Evolutionary conservation across 1,140 invertebrate genomes (phyloP), one percentile per base, ranked within the genome.

Genomic region (Adoxophyes honmai): DNA sequence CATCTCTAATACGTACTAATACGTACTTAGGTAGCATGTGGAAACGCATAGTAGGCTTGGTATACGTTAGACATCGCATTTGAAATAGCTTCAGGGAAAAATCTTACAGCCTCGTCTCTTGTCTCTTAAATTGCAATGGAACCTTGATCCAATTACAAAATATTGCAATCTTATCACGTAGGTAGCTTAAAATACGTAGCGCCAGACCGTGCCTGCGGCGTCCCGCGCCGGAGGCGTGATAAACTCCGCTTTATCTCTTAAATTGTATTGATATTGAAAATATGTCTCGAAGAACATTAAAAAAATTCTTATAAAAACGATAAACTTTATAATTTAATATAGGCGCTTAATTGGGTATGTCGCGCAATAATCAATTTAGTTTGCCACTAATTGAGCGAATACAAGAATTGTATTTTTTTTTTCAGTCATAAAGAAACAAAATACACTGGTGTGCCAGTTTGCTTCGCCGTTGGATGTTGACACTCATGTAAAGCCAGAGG

Each of bases 401-500:
- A n/a, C n/a, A n/a, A n/a, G n/a, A n/a, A n/a, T n/a, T n/a, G n/a
- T 36, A 36, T 36, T 48, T 70, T 75, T 72, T 78, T 62, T 93
- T 94, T 67, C 91, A 99, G 98, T 98, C 93, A 96, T 98, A 79
- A 93, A 96, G 88, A 96, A 96, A 88, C 93, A 95, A 81, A 95
- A 94, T 81, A 96, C 96, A 37, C 90, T 96, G 69, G 95, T 98
- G 59, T 98, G 97, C 87, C 97, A 98, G 89, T 99, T 99, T 90
- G 96, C 97, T 55, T 97, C 96, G 42, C 97, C 97, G 42, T 89
- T 98, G 74, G 97, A 98, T 89, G 96, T 97, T 66, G 96, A 98
- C 79, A 95, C 95, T 63, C 97, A 98, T 86, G 97, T 96, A 78
- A 98, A 97, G 89, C 96, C 97, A 63, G 97, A 99, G 94, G 97